Conservation (phyloP, 2,797 vertebrate genomes). For the Sebastes diploproa region DNA sequence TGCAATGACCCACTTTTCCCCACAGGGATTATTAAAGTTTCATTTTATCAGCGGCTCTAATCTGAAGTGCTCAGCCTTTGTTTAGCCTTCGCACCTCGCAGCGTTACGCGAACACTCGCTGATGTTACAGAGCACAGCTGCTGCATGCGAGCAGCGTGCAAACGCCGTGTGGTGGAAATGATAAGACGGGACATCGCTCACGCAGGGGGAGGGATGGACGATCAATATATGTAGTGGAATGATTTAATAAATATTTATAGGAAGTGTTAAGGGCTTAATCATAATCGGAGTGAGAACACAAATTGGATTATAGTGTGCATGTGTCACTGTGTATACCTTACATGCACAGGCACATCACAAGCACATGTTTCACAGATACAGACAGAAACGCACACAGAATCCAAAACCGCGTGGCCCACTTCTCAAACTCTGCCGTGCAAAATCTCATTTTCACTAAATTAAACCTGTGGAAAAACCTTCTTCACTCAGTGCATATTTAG, state of each 20-base stretch:
- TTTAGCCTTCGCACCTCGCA: slow-evolving; percentile 40
- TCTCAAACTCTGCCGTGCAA: background rate
- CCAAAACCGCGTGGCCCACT: background rate
- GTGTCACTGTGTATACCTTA: slow-evolving; percentile 8
- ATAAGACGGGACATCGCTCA: background rate
- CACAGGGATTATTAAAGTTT: slow-evolving; percentile 60
- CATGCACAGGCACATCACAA: background rate
- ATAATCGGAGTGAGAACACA: slow-evolving; percentile 25
- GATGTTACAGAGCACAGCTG: background rate
- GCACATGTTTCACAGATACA: background rate
- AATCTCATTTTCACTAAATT: slow-evolving; percentile 53
- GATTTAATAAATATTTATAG: slow-evolving; percentile 59
- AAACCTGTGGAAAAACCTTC: slow-evolving; percentile 35
- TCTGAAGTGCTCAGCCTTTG: slow-evolving; percentile 50
- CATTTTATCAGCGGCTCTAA: slow-evolving; percentile 59
- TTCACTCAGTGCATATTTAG: background rate
- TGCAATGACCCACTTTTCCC: slow-evolving; percentile 54
- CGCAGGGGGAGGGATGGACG: background rate
- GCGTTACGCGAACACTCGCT: background rate
- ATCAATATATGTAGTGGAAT: slow-evolving; percentile 38
- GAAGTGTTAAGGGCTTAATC: slow-evolving; percentile 23
- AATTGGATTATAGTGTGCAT: slow-evolving; percentile 33
- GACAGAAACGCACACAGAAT: background rate
- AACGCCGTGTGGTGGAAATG: background rate
- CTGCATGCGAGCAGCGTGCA: background rate